phyloP scores from a whole-genome alignment of 2,113 vertebrate species.

The Stictonetta naevosa region DNA sequence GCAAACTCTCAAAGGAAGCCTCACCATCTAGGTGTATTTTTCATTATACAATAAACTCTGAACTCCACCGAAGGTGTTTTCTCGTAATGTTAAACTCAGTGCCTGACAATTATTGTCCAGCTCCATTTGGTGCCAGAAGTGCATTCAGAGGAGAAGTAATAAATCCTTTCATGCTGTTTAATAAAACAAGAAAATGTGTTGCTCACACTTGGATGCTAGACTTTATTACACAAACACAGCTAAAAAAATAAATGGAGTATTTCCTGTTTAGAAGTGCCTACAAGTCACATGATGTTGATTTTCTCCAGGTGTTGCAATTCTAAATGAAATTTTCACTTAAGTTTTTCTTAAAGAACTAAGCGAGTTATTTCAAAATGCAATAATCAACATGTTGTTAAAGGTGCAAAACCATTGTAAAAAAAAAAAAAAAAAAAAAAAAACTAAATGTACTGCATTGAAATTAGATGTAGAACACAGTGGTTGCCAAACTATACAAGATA shows the following conservation, averaged over 20 bases:
- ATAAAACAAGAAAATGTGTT: conserved; percentile 65
- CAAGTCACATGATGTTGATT: conserved; percentile 55
- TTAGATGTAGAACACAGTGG: neutral
- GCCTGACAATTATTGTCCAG: conserved; percentile 38
- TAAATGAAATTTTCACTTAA: conserved; percentile 61
- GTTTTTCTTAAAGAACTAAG: conserved; percentile 12
- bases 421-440: neutral
- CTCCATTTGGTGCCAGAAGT: conserved; percentile 26
- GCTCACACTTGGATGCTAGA: conserved; percentile 64
- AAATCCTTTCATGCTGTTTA: conserved; percentile 63
- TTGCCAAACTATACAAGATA: conserved; percentile 30
- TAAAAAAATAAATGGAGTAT: conserved; percentile 58
- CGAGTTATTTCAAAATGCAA: conserved; percentile 2
- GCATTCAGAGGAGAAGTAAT: conserved; percentile 43
- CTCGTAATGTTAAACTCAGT: conserved; percentile 33
- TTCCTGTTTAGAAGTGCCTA: conserved; percentile 60
- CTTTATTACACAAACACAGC: conserved; percentile 57
- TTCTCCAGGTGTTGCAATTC: conserved; percentile 53
- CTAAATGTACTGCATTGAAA: conserved; percentile 31
- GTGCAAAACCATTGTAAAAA: conserved; percentile 57
- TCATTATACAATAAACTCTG: conserved; percentile 37
- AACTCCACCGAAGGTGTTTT: conserved; percentile 51
- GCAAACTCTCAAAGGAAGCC: conserved; percentile 59
- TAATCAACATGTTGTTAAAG: conserved; percentile 44
- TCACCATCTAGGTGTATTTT: conserved; percentile 56